A percentile compares a stretch with the other conserved stretches of the same genome.
Evolutionary conservation across 2,888 invertebrate genomes (phyloP).

Genomic region (Baccha elongata): DNA sequence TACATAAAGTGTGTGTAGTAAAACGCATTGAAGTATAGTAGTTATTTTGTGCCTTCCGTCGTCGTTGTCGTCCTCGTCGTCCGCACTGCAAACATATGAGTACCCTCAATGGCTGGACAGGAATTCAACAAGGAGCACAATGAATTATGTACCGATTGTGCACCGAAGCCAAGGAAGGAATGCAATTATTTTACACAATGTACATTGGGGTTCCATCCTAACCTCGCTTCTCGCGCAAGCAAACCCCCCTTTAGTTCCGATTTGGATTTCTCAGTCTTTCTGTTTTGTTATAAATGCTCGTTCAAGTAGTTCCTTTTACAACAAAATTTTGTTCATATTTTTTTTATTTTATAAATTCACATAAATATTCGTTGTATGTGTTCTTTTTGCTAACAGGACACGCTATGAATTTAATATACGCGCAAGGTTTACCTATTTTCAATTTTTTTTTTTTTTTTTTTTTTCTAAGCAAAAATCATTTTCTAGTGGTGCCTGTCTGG

Average conservation of each 20-base stretch:
- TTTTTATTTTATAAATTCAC: conserved; percentile 21
- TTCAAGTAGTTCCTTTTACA: conserved; percentile 7
- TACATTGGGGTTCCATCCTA: conserved; percentile 4
- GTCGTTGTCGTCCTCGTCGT: no score
- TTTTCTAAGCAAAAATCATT: conserved; percentile 68
- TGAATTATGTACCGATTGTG: conserved; percentile 44
- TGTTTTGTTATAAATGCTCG: conserved; percentile 6
- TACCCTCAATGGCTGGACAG: conserved; percentile 45
- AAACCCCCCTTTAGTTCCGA: conserved; percentile 1
- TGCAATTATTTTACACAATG: conserved; percentile 37
- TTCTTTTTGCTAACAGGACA: conserved; percentile 36
- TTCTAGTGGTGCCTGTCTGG: conserved; percentile 23
- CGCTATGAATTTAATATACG: conserved; percentile 17
- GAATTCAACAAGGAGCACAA: conserved; percentile 52
- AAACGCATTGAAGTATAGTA: conserved; percentile 39
- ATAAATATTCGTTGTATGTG: conserved; percentile 47
- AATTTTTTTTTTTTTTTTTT: no score
- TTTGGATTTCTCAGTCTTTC: conserved; percentile 10
- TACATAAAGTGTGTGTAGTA: conserved; percentile 29
- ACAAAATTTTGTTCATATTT: conserved; percentile 17
- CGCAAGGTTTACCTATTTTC: conserved; percentile 22
- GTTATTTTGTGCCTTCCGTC: conserved; percentile 53
- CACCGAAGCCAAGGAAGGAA: conserved; percentile 27
- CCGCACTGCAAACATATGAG: conserved; percentile 53
- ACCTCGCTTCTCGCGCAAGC: neutral